These are phyloP conservation scores for Buphagus erythrorhynchus DNA, from an alignment of 2,797 vertebrate species.

Conservation along the genomic window DNA sequence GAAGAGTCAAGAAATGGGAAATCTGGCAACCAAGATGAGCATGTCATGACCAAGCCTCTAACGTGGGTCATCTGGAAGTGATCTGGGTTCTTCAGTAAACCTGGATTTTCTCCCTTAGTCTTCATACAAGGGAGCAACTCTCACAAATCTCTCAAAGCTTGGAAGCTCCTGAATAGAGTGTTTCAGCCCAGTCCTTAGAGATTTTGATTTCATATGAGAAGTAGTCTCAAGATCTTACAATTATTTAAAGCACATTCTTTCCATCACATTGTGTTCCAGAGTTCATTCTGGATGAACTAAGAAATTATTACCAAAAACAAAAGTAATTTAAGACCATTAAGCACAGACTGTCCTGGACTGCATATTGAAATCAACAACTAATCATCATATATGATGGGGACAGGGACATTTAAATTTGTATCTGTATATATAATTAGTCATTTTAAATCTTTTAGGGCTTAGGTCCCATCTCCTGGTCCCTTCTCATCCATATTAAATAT, in stretches of 20 bases:
- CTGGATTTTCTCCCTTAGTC: neutral
- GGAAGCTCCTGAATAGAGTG: neutral
- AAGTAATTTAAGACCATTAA: neutral
- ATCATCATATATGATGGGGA: neutral
- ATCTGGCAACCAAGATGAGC: neutral
- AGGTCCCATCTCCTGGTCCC: neutral
- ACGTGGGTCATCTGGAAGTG: neutral
- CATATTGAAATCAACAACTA: neutral
- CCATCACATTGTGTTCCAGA: neutral
- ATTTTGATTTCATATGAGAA: neutral
- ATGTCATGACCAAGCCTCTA: neutral
- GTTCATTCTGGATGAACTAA: neutral
- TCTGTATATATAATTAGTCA: neutral
- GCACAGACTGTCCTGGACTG: neutral
- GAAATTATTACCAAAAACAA: neutral
- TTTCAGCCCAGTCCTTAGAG: neutral
- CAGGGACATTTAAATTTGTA: neutral
- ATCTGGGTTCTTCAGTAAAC: neutral
- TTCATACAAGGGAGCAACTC: neutral
- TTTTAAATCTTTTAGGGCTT: neutral
- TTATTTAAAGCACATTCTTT: conserved; percentile 17
- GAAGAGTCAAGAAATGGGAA: neutral
- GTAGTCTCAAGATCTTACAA: neutral
- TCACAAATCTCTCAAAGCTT: neutral
- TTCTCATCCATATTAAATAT: neutral